A percentile compares a stretch with the other conserved stretches of the same genome.
Evolutionary conservation across 2,888 invertebrate genomes (phyloP).

Genomic region (Carpatolechia fugitivella): DNA sequence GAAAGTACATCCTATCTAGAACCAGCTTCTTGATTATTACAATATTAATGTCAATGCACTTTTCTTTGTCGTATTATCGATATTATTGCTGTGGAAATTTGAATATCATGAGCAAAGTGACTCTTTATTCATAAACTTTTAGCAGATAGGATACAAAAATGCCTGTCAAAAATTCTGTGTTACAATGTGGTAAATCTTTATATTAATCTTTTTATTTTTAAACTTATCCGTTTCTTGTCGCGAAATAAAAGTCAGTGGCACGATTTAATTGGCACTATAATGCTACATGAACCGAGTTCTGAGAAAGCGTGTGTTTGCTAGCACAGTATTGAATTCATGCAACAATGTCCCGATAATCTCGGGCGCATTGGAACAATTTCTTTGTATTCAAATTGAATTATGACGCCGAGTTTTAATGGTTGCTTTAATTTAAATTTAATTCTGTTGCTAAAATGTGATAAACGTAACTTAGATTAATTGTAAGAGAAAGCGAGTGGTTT

Average conservation of each 20-base stretch:
- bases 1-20: conserved; percentile 27
- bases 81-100: too few species aligned
- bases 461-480: too few species aligned
- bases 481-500: too few species aligned
- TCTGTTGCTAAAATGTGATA: too few species aligned
- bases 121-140: too few species aligned
- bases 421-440: too few species aligned
- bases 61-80: too few species aligned
- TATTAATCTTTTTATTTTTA: not conserved
- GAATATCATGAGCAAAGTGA: too few species aligned
- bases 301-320: conserved; percentile 31
- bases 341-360: conserved; percentile 1
- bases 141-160: too few species aligned
- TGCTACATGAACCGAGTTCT: conserved; percentile 42
- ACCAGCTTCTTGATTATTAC: conserved; percentile 45
- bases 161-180: too few species aligned
- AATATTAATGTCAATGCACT: conserved; percentile 47
- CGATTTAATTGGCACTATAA: conserved; percentile 56
- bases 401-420: not conserved
- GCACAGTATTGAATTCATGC: conserved; percentile 1
- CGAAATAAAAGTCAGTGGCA: conserved; percentile 41
- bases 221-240: not conserved
- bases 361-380: conserved; percentile 5
- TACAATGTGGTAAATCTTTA: too few species aligned
- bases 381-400: conserved; percentile 5